These are phyloP conservation scores for Lordiphosa fenestrarum DNA, from an alignment of 2,888 invertebrate species.

Conservation along the genomic window DNA sequence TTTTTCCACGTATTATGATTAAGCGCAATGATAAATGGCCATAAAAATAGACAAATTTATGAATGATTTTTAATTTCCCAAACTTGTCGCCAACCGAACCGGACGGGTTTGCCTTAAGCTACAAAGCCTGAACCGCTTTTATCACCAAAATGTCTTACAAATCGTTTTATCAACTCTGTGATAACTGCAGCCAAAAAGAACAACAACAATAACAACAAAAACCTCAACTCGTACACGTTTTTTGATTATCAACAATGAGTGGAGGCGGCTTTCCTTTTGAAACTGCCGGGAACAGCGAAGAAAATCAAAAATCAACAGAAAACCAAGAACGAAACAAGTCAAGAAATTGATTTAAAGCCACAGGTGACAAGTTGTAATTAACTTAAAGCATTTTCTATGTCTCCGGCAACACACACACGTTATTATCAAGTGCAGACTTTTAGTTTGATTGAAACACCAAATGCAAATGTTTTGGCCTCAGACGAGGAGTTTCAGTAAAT, in stretches of 20 bases:
- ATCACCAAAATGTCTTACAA: conserved; percentile 70
- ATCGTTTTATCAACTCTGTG: conserved; percentile 70
- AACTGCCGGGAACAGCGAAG: conserved; percentile 24
- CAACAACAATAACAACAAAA: conserved; percentile 23
- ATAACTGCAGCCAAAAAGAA: conserved; percentile 14
- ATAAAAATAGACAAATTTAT: conserved; percentile 22
- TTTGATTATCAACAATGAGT: conserved; percentile 56
- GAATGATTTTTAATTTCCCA: conserved; percentile 23
- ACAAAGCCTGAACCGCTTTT: conserved; percentile 70
- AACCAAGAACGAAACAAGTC: conserved; percentile 17
- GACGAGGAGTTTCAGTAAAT: no score
- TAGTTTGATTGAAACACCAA: no score
- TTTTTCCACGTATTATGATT: conserved; percentile 29
- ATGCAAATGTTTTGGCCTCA: no score
- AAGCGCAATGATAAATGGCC: conserved; percentile 43
- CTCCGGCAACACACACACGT: no score
- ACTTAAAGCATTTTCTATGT: conserved; percentile 69
- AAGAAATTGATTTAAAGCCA: conserved; percentile 60
- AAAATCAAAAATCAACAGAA: conserved; percentile 24
- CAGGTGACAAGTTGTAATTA: conserved; percentile 73
- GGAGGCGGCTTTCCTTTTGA: conserved; percentile 50
- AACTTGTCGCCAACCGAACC: conserved; percentile 17
- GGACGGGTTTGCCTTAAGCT: conserved; percentile 54
- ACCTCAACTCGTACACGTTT: conserved; percentile 41
- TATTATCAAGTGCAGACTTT: no score